A percentile compares a stretch with the other conserved stretches of the same genome.
Evolutionary conservation across 2,888 invertebrate species (phyloP).

Genomic region (Pyrrhosoma nymphula): DNA sequence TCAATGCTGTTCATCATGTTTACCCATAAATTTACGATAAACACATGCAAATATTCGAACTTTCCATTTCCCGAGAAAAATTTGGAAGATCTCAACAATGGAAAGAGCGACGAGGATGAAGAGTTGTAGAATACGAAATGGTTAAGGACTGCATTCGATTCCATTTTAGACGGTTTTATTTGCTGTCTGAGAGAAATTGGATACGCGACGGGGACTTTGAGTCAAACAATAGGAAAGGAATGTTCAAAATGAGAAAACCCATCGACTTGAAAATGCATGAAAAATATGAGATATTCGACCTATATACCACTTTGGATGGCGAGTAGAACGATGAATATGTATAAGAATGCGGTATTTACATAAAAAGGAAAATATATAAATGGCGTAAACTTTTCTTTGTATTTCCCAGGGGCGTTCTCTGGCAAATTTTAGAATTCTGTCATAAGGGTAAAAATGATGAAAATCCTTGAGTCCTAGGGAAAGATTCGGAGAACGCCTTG

Average conservation of each 20-base stretch:
- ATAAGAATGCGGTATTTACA: background rate
- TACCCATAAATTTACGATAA: no score
- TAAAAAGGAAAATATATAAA: no score
- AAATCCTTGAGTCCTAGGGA: no score
- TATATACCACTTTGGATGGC: background rate
- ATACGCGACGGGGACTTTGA: background rate
- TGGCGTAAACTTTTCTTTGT: background rate
- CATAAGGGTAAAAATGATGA: background rate
- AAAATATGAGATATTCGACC: background rate
- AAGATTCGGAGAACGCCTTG: no score
- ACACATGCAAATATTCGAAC: no score
- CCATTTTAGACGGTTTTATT: background rate
- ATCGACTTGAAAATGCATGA: background rate
- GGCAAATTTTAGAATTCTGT: background rate
- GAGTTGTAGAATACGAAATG: background rate
- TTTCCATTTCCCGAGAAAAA: no score
- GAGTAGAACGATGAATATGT: background rate
- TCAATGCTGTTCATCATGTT: no score
- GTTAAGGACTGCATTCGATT: background rate
- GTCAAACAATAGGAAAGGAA: background rate
- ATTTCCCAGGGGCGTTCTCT: background rate
- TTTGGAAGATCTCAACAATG: background rate
- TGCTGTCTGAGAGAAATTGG: background rate
- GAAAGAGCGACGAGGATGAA: background rate
- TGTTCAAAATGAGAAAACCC: background rate